phyloP scores from a whole-genome alignment of 2,797 vertebrate genomes.

The Pseudochromis fuscus region DNA sequence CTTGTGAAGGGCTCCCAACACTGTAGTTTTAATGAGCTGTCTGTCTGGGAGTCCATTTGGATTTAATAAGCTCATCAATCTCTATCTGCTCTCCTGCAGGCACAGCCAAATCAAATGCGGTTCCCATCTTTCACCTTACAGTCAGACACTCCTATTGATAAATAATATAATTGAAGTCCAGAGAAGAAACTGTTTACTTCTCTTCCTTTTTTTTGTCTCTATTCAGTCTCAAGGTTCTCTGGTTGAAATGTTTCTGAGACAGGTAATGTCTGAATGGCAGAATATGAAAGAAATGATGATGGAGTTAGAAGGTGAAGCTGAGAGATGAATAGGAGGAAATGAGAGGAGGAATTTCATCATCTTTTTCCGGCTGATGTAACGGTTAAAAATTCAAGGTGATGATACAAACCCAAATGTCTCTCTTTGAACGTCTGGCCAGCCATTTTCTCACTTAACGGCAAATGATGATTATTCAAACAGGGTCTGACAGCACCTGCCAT shows the following conservation, averaged over 20 bases:
- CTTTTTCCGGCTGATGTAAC: constrained; percentile 56
- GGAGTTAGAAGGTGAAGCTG: constrained; percentile 12
- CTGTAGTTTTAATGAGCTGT: constrained; percentile 73
- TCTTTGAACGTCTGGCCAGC: constrained; percentile 28
- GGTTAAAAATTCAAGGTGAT: constrained; percentile 43
- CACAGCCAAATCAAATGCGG: constrained; percentile 47
- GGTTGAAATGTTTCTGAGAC: constrained; percentile 25
- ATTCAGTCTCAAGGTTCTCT: constrained; percentile 25
- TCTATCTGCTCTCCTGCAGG: constrained; percentile 71
- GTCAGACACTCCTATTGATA: constrained; percentile 56
- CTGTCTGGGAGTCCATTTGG: constrained; percentile 71
- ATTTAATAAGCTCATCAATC: constrained; percentile 83
- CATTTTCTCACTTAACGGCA: constrained; percentile 29
- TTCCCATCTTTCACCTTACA: constrained; percentile 53
- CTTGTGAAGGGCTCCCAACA: constrained; percentile 61
- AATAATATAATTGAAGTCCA: constrained; percentile 50
- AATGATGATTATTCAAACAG: constrained; percentile 43
- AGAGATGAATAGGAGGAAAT: constrained; percentile 38
- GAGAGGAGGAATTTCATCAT: constrained; percentile 45
- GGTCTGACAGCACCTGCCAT: constrained; percentile 44
- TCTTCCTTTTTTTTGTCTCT: constrained; percentile 4
- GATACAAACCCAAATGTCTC: constrained; percentile 42
- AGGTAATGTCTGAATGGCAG: constrained; percentile 22
- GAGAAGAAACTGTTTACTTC: constrained; percentile 43
- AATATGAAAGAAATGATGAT: constrained; percentile 26